These are phyloP conservation scores for Apaloderma vittatum DNA, from an alignment of 2,113 vertebrate genomes.

Conservation along the genomic window DNA sequence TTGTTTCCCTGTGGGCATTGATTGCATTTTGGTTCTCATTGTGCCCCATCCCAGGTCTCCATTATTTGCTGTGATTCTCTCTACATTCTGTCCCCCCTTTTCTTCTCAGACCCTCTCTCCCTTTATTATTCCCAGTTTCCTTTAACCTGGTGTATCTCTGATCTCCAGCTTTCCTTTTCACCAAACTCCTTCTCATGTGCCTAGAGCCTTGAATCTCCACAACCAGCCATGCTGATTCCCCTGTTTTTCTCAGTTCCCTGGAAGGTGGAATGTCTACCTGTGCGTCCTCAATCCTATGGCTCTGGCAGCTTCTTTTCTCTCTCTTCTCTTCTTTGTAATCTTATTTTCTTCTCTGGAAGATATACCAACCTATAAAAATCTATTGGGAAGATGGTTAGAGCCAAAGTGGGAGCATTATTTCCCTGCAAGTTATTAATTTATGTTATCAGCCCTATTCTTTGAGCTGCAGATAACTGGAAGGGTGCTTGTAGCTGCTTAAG, in stretches of 20 bases:
- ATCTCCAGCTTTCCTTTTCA: neutral
- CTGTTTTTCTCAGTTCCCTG: neutral
- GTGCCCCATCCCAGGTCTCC: neutral
- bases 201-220: neutral
- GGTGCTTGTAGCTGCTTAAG: neutral
- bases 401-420: neutral
- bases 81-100: fast-evolving
- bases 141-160: neutral
- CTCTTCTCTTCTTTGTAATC: neutral
- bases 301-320: neutral
- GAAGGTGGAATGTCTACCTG: neutral
- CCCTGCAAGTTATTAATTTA: neutral
- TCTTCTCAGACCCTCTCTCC: neutral
- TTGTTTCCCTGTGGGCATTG: neutral
- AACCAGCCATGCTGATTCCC: neutral
- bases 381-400: neutral
- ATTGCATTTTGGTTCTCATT: neutral
- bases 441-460: neutral
- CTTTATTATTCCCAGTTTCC: neutral
- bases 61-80: neutral
- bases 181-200: neutral
- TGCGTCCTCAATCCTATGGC: neutral
- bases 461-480: neutral
- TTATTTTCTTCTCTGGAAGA: neutral
- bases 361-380: neutral